Evolutionary conservation across 1,140 invertebrate genomes (phyloP).

Genomic region (Chrysoperla carnea): DNA sequence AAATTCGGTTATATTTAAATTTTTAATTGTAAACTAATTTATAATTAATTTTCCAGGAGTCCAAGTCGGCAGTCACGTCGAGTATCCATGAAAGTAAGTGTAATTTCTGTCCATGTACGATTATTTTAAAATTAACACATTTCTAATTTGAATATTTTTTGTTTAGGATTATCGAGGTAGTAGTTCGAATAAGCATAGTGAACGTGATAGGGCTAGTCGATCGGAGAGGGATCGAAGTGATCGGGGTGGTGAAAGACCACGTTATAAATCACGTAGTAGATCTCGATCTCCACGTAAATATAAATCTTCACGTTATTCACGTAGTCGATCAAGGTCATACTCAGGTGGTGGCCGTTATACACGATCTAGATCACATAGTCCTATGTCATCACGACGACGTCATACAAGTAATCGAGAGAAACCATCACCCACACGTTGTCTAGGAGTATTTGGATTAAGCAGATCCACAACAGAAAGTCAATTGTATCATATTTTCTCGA

Average conservation of each 20-base stretch:
- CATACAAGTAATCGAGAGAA: conserved; percentile 51
- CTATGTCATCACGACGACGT: conserved; percentile 33
- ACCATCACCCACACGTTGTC: conserved; percentile 70
- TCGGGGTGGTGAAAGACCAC: conserved; percentile 5
- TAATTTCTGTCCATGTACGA: too few relatives aligned
- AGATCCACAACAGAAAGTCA: conserved; percentile 85
- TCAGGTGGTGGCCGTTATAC: conserved; percentile 21
- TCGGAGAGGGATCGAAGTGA: conserved; percentile 13
- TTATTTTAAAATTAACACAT: too few relatives aligned
- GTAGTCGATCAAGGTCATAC: conserved; percentile 30
- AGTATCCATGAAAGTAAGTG: too few relatives aligned
- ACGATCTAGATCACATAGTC: conserved; percentile 30
- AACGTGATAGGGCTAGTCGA: background rate
- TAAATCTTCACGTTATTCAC: conserved; percentile 22
- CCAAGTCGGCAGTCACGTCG: too few relatives aligned
- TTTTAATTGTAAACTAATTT: too few relatives aligned
- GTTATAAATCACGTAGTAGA: conserved; percentile 23
- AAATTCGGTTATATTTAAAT: too few relatives aligned
- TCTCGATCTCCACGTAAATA: conserved; percentile 23
- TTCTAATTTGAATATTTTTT: too few relatives aligned
- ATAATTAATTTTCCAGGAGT: too few relatives aligned
- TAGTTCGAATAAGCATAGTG: too few relatives aligned
- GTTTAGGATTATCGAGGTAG: too few relatives aligned
- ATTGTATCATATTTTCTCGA: conserved; percentile 83
- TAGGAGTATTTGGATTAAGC: conserved; percentile 89